These are phyloP conservation scores for Vidua chalybeata DNA, from an alignment of 2,113 vertebrate species.

Conservation along the genomic window DNA sequence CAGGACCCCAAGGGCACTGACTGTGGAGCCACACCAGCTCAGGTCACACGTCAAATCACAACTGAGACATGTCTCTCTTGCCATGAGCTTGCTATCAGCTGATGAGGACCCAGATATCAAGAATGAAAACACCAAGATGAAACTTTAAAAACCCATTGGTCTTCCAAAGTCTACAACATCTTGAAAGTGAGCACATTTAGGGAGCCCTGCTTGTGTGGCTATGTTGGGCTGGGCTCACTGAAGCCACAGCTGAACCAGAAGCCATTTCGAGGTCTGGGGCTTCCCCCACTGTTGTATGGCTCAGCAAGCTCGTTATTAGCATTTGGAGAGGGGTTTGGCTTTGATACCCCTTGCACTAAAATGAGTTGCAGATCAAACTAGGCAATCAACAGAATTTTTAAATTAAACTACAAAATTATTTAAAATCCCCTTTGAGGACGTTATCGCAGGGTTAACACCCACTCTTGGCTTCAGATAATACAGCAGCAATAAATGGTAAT, in stretches of 20 bases:
- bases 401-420: neutral
- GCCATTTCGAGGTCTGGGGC: rapidly evolving
- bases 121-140: neutral
- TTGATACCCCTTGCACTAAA: neutral
- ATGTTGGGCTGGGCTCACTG: neutral
- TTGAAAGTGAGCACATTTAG: neutral
- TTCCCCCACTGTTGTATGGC: rapidly evolving
- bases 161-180: neutral
- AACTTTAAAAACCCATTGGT: neutral
- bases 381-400: neutral
- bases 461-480: constrained; percentile 1
- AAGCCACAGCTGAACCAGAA: neutral
- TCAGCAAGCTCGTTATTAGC: neutral
- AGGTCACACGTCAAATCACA: rapidly evolving
- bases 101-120: neutral
- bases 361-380: neutral
- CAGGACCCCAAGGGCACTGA: neutral
- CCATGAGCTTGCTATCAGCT: neutral
- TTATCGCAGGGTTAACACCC: constrained; percentile 30
- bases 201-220: neutral
- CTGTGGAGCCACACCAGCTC: neutral
- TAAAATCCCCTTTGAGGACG: neutral
- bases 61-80: rapidly evolving
- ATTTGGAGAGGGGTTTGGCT: neutral
- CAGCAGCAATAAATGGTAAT: neutral